Base-by-base conservation (phyloP, 2,888 invertebrate genomes). In the Scaptomyza tumidula region DNA sequence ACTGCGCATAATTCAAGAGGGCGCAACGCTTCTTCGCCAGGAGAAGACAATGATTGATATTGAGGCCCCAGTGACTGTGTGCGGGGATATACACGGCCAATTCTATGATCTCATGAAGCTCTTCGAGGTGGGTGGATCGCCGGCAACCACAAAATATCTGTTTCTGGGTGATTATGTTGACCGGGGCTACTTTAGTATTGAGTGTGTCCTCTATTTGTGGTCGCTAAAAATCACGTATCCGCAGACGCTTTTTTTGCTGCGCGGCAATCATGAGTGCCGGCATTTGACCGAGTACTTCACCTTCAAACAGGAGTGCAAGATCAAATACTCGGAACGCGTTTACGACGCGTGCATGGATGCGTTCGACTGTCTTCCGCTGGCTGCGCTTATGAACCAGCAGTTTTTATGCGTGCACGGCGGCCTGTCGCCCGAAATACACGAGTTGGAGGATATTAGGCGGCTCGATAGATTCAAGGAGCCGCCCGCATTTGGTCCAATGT, bases 261-360 rank as follows among this genome's bases (percentile, higher is more conserved):
- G 99, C 93, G 99, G 99, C 93, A 99, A 99, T 93, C 99, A 99
- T 94, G 99, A 99, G 94, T 99, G 99, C 94, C 96, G 99, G 93
- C 99, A 99, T 95, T 95, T 99, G 93, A 99, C 99, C 93, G 99
- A 99, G 94, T 99, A 99, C 94, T 99, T 99, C 95, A 99, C 99
- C 91, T 99, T 99, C 95, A 99, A 99, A 94, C 99, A 99, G 94
- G 99, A 99, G 95, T 99, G 99, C 96, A 97, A 97, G 95, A 99
- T 99, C 93, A 99, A 99, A 94, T 99, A 99, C 95, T 98, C 99
- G 91, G 99, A 99, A 93, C 96, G 97, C 92, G 98, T 99, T 88
- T 99, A 99, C 94, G 99, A 99, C 93, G 98, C 98, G 89, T 99
- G 99, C 94, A 99, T 99, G 99, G 99, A 99, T 91, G 98, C 99